These are phyloP conservation scores for Caenorhabditis panamensis DNA, from an alignment of 2,888 invertebrate genomes.

Conservation along the genomic window DNA sequence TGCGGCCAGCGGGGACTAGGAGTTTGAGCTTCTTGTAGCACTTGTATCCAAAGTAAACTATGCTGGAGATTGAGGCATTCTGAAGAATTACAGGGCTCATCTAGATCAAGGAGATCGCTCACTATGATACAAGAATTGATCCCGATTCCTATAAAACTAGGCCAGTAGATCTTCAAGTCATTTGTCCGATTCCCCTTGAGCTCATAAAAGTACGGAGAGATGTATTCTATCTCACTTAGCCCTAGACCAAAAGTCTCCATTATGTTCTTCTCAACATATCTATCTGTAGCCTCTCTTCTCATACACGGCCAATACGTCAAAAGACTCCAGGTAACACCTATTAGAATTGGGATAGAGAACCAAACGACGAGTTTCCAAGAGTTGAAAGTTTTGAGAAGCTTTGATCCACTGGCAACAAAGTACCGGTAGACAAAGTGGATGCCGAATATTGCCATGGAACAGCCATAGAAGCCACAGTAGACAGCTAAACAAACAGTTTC, in stretches of 20 bases:
- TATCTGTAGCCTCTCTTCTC: constrained; percentile 13
- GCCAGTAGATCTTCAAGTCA: constrained; percentile 23
- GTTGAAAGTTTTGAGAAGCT: constrained; percentile 18
- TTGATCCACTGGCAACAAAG: constrained; percentile 29
- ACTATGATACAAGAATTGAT: constrained; percentile 31
- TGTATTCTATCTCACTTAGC: constrained; percentile 23
- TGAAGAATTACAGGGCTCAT: background rate
- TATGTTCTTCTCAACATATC: constrained; percentile 21
- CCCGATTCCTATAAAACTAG: constrained; percentile 28
- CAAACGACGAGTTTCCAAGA: constrained; percentile 21
- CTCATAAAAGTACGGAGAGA: constrained; percentile 41
- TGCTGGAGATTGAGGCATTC: constrained; percentile 25
- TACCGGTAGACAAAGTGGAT: constrained; percentile 39
- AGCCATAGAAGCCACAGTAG: constrained; percentile 39
- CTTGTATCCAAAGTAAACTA: constrained; percentile 28
- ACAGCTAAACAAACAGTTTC: constrained; percentile 4
- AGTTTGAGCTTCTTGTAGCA: constrained; percentile 20
- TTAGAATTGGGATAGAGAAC: constrained; percentile 16
- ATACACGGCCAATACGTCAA: constrained; percentile 31
- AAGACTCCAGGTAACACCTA: constrained; percentile 17
- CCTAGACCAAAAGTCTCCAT: constrained; percentile 12
- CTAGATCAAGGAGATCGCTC: background rate
- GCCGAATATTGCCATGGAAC: constrained; percentile 41
- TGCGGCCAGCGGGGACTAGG: background rate
- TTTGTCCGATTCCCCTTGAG: constrained; percentile 5